These are phyloP conservation scores for Eilema griseolum DNA, from an alignment of 2,888 invertebrate species.

Conservation along the genomic window DNA sequence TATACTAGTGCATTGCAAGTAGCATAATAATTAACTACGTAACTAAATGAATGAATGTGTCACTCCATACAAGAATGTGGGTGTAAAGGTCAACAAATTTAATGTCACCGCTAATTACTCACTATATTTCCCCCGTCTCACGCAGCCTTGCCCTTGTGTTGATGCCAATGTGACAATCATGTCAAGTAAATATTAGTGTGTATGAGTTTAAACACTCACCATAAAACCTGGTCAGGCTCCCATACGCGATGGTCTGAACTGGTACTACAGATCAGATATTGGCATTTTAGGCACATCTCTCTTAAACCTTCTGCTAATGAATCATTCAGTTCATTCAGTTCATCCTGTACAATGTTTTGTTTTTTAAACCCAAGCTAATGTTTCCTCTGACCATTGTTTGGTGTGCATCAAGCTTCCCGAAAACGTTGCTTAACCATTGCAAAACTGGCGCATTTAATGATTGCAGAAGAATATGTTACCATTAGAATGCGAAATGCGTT, in stretches of 20 bases:
- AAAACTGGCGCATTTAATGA: too few species aligned
- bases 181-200: not conserved
- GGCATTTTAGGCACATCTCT: too few species aligned
- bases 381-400: too few species aligned
- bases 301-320: too few species aligned
- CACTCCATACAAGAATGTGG: conserved; percentile 6
- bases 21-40: not conserved
- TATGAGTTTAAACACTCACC: not conserved
- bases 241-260: not conserved
- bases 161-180: not conserved
- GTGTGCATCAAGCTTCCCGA: too few species aligned
- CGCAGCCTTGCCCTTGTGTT: not conserved
- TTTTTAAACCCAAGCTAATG: too few species aligned
- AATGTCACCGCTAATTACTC: not conserved
- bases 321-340: too few species aligned
- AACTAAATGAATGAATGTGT: conserved; percentile 12
- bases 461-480: too few species aligned
- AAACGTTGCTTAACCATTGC: too few species aligned
- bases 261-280: not conserved
- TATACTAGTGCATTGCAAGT: not conserved
- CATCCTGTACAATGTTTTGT: too few species aligned
- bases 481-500: too few species aligned
- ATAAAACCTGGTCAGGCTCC: not conserved
- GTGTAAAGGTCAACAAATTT: not conserved
- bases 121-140: not conserved